phyloP scores from a whole-genome alignment of 2,113 vertebrate species.

The Dicentrarchus labrax region DNA sequence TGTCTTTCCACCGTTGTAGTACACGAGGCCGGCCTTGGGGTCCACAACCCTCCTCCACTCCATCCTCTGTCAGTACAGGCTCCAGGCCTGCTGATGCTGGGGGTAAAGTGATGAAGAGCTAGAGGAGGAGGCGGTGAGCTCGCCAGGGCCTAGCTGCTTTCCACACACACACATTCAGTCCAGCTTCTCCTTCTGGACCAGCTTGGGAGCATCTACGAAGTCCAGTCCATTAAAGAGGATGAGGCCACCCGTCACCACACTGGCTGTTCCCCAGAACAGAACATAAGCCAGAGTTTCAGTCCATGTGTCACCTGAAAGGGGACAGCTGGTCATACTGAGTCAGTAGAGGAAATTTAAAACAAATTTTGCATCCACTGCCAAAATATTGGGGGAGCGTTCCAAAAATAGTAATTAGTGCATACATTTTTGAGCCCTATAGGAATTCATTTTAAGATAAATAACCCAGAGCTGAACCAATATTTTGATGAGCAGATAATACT shows the following conservation, averaged over 20 bases:
- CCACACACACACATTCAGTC: slow-evolving; percentile 99
- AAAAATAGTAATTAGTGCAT: not conserved
- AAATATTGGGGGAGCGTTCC: not conserved
- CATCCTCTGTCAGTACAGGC: slow-evolving; percentile 89
- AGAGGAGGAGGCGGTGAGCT: slow-evolving; percentile 79
- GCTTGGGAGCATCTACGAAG: slow-evolving; percentile 94
- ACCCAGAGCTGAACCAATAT: too few relatives aligned
- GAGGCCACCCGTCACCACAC: slow-evolving; percentile 91
- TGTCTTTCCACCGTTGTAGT: not conserved
- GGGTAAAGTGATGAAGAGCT: slow-evolving; percentile 65
- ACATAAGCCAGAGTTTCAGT: slow-evolving; percentile 96
- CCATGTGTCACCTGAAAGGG: slow-evolving; percentile 92
- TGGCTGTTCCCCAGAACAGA: slow-evolving; percentile 94
- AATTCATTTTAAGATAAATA: too few relatives aligned
- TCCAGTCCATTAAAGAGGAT: slow-evolving; percentile 97
- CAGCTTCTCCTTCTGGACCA: slow-evolving; percentile 98
- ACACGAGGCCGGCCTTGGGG: slow-evolving; percentile 29
- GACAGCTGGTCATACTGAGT: not conserved
- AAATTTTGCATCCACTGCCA: too few relatives aligned
- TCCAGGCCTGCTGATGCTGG: slow-evolving; percentile 84
- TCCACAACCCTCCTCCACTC: slow-evolving; percentile 24
- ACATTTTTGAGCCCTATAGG: not conserved
- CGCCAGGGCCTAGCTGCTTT: slow-evolving; percentile 92
- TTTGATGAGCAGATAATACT: too few relatives aligned
- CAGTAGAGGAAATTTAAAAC: not conserved